Evolutionary conservation across 2,113 vertebrate genomes (phyloP).

Genomic region (Equus przewalskii): DNA sequence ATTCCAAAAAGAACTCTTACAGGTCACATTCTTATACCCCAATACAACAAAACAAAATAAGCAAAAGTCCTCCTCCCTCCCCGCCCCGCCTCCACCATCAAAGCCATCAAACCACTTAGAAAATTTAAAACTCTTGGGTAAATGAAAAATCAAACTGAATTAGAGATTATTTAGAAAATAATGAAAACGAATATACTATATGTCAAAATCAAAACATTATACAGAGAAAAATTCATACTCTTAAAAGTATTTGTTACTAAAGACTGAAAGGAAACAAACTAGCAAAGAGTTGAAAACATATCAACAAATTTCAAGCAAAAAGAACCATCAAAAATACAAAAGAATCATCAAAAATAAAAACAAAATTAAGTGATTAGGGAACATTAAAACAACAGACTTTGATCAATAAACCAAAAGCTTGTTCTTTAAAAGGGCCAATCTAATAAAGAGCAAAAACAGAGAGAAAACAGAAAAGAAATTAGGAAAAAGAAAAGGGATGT

Average conservation of each 20-base stretch:
- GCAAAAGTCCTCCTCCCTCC: not conserved
- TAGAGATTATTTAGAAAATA: conserved; percentile 27
- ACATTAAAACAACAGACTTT: conserved; percentile 1
- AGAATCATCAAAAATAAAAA: not conserved
- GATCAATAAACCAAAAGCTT: conserved; percentile 5
- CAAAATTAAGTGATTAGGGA: not conserved
- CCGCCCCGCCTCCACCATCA: not conserved
- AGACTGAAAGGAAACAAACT: conserved; percentile 28
- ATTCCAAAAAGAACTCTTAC: conserved; percentile 10
- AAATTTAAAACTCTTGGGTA: not conserved
- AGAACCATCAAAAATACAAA: not conserved
- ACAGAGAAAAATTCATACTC: not conserved
- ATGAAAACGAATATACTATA: not conserved
- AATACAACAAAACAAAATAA: conserved; percentile 32
- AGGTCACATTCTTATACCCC: not conserved
- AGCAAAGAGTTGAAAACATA: conserved; percentile 27
- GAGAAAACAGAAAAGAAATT: not conserved
- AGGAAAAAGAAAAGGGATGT: not conserved
- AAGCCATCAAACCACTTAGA: not conserved
- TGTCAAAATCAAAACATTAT: not conserved
- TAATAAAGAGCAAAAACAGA: conserved; percentile 40
- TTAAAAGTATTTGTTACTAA: conserved; percentile 26
- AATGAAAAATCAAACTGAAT: conserved; percentile 4
- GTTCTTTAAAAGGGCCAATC: conserved; percentile 9
- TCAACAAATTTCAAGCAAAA: conserved; percentile 4